phyloP scores from a whole-genome alignment of 1,140 invertebrate genomes.

The Sycophila sp. region DNA sequence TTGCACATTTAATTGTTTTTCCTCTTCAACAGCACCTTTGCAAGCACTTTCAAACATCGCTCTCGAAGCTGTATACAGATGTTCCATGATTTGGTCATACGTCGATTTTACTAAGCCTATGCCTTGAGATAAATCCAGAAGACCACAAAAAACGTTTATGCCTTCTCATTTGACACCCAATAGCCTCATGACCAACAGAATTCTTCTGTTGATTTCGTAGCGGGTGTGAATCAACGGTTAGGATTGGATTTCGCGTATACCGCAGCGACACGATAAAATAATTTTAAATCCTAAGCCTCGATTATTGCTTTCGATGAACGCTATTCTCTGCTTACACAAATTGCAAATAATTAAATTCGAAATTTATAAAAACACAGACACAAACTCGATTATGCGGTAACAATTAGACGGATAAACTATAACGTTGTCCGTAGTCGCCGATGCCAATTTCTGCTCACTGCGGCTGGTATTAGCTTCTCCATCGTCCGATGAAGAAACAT shows the following conservation, averaged over 20 bases:
- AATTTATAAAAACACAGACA: conserved; percentile 28
- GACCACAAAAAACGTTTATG: conserved; percentile 30
- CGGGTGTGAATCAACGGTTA: conserved; percentile 37
- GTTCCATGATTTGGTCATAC: neutral
- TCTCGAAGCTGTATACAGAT: neutral
- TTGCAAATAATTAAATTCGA: conserved; percentile 38
- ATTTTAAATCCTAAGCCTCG: conserved; percentile 40
- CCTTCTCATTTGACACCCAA: conserved; percentile 35
- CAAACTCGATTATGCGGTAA: conserved; percentile 40
- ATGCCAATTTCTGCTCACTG: conserved; percentile 31
- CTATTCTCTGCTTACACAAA: conserved; percentile 30
- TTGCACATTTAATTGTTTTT: no score
- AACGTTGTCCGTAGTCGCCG: conserved; percentile 18
- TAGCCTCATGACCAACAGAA: conserved; percentile 41
- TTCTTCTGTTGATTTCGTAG: conserved; percentile 40
- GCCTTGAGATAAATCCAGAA: neutral
- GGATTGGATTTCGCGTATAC: conserved; percentile 35
- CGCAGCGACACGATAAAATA: conserved; percentile 2
- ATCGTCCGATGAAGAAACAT: neutral
- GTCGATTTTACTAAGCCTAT: neutral
- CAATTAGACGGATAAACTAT: conserved; percentile 30
- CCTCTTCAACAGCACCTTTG: neutral
- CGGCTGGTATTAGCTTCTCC: neutral
- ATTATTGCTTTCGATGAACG: conserved; percentile 32
- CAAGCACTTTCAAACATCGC: conserved; percentile 5